Percentiles rank a stretch among this genome's conserved stretches.
Evolutionary conservation across 2,797 vertebrate genomes (phyloP).

Genomic region (Micrastur ruficollis): DNA sequence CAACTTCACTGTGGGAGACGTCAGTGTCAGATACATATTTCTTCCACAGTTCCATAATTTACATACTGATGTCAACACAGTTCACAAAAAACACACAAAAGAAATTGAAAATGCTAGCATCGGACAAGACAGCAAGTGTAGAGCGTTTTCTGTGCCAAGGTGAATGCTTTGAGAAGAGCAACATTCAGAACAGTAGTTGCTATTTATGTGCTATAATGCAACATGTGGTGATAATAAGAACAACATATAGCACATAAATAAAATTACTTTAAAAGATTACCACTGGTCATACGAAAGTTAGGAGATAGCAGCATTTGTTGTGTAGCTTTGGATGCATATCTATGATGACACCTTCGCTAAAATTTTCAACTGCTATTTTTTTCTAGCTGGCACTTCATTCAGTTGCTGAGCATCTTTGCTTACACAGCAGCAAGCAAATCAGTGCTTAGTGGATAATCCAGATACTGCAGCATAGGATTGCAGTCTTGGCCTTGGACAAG

Average conservation of each 20-base stretch:
- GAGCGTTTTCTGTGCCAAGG: not conserved
- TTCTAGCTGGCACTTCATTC: not conserved
- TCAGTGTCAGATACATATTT: not conserved
- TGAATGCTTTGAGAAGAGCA: not conserved
- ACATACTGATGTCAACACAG: not conserved
- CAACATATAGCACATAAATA: not conserved
- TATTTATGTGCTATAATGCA: not conserved
- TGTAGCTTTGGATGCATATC: not conserved
- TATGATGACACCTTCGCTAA: not conserved
- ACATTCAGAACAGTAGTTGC: not conserved
- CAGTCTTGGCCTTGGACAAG: not conserved
- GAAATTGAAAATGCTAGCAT: not conserved
- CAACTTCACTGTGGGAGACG: not conserved
- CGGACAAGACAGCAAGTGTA: not conserved
- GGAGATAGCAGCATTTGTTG: not conserved
- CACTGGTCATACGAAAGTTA: not conserved
- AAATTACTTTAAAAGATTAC: not conserved
- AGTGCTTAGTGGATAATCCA: not conserved
- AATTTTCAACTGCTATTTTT: not conserved
- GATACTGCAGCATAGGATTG: not conserved
- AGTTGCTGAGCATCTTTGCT: not conserved
- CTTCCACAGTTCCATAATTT: not conserved
- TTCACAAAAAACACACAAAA: not conserved
- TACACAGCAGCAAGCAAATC: not conserved
- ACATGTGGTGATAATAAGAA: not conserved